Evolutionary conservation across 2,797 vertebrate species (phyloP), one percentile per base, ranked within the genome.

Genomic region (Brachymystax lenok): DNA sequence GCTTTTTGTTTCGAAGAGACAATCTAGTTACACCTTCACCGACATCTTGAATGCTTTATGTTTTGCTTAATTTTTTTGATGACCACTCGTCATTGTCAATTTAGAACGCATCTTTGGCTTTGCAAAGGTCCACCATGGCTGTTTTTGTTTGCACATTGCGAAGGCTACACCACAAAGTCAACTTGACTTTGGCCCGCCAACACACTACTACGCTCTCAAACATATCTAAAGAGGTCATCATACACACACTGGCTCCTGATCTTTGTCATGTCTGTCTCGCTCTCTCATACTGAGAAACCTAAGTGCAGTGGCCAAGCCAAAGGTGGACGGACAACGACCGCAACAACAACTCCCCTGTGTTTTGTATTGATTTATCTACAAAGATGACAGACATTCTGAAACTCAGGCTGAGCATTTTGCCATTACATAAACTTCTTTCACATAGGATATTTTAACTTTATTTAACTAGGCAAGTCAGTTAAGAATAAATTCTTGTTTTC

Each of bases 191-290:
- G 21, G n/a, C 24, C 17, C 4, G 3, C 21, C 21, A 24, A 79
- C 69, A 63, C 71, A 69, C n/a, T 50, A 77, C 19, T 68, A 81
- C 75, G 61, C 73, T 63, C 35, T 61, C 5, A 61, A 16, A 73
- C 54, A 3, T 74, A 94, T 94, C 93, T 90, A 93, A 93, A 83
- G 75, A 82, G 93, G 92, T 85, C 92, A 95, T 94, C 92, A 28
- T 35, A 27, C 73, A 69, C 59, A 67, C 77, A 63, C 68, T 35
- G 46, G 61, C 27, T 50, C 69, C 59, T 82, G 79, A 84, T 86
- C 79, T 79, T 64, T 82, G 28, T 27, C 61, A 78, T 88, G 30
- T 68, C 52, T 56, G 24, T 27, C 59, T 51, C 33, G 24, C 56
- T 69, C 28, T 56, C 35, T 74, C 35, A 16, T 50, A 72, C 68